Conservation (phyloP, 2,113 vertebrate genomes). For the Orcinus orca region DNA sequence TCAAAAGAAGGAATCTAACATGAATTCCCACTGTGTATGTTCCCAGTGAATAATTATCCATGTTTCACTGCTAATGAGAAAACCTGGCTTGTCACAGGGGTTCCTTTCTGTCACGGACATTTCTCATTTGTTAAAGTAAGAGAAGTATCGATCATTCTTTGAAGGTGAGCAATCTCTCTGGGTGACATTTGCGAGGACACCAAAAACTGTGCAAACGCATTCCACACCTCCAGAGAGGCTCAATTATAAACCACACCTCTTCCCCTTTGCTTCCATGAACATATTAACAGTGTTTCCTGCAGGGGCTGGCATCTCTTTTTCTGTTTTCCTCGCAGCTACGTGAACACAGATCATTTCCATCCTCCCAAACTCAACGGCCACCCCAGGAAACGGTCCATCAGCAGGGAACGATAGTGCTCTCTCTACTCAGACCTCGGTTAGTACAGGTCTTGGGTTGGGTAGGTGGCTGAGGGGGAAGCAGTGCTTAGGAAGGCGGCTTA, state of each 20-base stretch:
- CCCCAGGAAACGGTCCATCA: not conserved
- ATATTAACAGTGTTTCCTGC: not conserved
- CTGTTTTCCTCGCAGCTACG: not conserved
- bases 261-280: not conserved
- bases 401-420: not conserved
- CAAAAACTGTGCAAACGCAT: conserved; percentile 1
- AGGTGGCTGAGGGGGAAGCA: not conserved
- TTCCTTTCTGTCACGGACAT: conserved; percentile 59
- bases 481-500: not conserved
- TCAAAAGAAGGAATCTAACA: not conserved
- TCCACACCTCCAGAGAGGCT: conserved; percentile 11
- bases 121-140: conserved; percentile 67
- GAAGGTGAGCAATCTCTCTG: conserved; percentile 27
- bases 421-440: not conserved
- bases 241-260: rapidly evolving
- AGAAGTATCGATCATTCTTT: conserved; percentile 54
- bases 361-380: not conserved
- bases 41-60: conserved; percentile 68
- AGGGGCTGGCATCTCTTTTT: conserved; percentile 6
- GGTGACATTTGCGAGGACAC: conserved; percentile 28
- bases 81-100: conserved; percentile 66
- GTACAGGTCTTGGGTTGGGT: not conserved
- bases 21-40: conserved; percentile 41
- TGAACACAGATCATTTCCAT: not conserved
- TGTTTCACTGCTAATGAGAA: conserved; percentile 67